phyloP scores from a whole-genome alignment of 2,797 vertebrate species.

The Heliangelus exortis region DNA sequence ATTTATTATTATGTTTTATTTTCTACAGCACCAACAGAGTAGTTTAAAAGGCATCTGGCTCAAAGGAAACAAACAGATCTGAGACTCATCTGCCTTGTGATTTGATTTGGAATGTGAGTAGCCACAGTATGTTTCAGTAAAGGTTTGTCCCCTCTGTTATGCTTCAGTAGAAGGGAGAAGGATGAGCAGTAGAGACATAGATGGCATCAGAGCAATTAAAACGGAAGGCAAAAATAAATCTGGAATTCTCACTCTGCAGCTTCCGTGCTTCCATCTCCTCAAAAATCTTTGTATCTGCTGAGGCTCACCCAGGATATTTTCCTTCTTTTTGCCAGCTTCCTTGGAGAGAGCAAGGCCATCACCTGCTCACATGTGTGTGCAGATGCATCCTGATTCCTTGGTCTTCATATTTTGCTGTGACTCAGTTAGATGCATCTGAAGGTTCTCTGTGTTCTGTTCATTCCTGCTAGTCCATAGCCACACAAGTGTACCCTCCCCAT shows the following conservation, averaged over 20 bases:
- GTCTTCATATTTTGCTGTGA: not conserved
- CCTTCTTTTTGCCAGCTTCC: not conserved
- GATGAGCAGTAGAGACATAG: not conserved
- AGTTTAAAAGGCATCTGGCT: not conserved
- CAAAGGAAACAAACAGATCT: not conserved
- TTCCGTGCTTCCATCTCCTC: not conserved
- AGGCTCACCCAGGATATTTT: not conserved
- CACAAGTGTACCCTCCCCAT: rapidly evolving
- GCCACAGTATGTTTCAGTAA: not conserved
- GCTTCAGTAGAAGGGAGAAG: not conserved
- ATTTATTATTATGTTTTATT: no score
- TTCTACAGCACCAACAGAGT: not conserved
- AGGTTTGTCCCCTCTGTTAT: not conserved
- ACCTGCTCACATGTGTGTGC: not conserved
- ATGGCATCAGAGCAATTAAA: not conserved
- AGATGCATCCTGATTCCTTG: not conserved
- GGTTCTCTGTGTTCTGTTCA: not conserved
- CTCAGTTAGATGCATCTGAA: not conserved
- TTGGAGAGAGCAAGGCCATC: not conserved
- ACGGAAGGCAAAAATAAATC: not conserved
- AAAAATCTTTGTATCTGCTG: not conserved
- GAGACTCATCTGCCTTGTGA: not conserved
- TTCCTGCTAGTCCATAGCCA: not conserved
- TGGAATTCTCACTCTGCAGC: not conserved
- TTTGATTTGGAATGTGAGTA: not conserved